A percentile compares a stretch with the other conserved stretches of the same genome.
phyloP scores from a whole-genome alignment of 2,113 vertebrate species.

The Phaetusa simplex region DNA sequence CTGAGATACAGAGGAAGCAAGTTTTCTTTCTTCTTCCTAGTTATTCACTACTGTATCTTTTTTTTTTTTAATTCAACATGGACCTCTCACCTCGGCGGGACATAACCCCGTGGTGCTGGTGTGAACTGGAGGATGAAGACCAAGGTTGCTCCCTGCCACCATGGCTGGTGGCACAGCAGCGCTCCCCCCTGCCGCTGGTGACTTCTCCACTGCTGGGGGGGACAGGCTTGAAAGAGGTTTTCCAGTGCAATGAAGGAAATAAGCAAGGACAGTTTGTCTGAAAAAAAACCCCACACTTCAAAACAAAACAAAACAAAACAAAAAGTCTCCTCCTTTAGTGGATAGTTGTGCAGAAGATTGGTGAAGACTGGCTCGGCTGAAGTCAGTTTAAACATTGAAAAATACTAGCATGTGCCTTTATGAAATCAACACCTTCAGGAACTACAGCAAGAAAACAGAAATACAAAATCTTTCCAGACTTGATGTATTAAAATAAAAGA shows the following conservation, averaged over 20 bases:
- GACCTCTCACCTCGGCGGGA: not conserved
- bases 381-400: not conserved
- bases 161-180: fast-evolving
- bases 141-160: not conserved
- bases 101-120: not conserved
- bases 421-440: not conserved
- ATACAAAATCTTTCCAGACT: not conserved
- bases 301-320: not conserved
- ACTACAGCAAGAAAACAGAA: not conserved
- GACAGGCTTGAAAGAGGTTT: not conserved
- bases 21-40: not conserved
- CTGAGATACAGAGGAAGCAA: not conserved
- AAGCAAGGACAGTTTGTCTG: not conserved
- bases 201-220: not conserved
- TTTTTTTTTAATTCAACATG: not conserved
- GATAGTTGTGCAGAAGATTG: not conserved
- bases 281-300: fast-evolving
- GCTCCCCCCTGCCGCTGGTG: fast-evolving
- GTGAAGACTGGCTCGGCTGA: not conserved
- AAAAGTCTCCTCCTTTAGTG: not conserved
- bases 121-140: not conserved
- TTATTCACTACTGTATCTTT: not conserved
- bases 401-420: not conserved
- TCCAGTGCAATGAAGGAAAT: not conserved
- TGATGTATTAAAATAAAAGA: not conserved